phyloP scores from a whole-genome alignment of 2,113 vertebrate species.

The rat (Rattus norvegicus) region DNA sequence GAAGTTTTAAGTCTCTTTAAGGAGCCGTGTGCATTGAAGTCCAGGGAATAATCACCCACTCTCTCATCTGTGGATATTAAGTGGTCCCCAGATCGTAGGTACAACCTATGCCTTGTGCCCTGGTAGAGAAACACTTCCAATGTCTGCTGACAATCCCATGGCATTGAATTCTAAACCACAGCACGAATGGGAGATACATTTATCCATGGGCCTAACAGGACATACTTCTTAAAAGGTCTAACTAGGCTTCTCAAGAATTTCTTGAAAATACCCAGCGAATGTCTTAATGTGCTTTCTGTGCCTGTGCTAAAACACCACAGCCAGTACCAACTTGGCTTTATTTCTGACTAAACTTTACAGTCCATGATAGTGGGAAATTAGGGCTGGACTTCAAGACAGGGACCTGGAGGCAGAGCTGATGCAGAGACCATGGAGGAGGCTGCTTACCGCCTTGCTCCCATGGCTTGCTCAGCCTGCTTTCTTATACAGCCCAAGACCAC shows the following conservation, averaged over 20 bases:
- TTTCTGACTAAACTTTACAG: background rate
- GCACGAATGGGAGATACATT: slow-evolving; percentile 37
- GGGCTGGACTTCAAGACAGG: background rate
- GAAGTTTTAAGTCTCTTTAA: background rate
- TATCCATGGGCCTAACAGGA: slow-evolving; percentile 55
- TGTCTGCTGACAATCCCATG: slow-evolving; percentile 2
- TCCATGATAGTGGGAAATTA: background rate
- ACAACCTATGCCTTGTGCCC: too few relatives aligned
- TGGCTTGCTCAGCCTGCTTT: background rate
- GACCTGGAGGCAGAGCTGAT: background rate
- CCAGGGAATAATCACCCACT: background rate
- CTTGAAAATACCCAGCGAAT: background rate
- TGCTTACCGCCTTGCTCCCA: background rate
- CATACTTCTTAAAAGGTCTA: background rate
- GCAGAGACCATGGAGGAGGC: background rate
- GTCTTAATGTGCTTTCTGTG: background rate
- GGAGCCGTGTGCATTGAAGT: background rate
- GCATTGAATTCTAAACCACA: slow-evolving; percentile 35
- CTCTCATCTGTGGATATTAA: background rate
- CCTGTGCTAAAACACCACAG: too few relatives aligned
- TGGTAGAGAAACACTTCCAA: slow-evolving; percentile 6
- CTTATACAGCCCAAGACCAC: too few relatives aligned
- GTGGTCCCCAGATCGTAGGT: background rate
- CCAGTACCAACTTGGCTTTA: background rate
- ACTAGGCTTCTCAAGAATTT: background rate